These are phyloP conservation scores for western clawed frog (Xenopus tropicalis) DNA, from an alignment of 2,113 vertebrate genomes.

Conservation along the genomic window DNA sequence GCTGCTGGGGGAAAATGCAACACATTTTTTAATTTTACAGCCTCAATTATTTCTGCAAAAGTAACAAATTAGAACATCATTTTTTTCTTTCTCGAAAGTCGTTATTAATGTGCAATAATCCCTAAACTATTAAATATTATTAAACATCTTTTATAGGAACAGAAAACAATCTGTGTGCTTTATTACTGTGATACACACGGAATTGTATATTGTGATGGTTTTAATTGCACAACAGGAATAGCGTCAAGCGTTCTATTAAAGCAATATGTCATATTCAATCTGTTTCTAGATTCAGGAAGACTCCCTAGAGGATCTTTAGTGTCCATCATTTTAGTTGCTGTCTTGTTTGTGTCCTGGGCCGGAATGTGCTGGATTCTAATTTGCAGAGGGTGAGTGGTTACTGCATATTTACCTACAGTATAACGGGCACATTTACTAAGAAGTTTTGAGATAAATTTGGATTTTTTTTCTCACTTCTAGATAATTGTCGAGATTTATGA, in stretches of 20 bases:
- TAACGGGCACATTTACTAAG: no score
- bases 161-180: constrained; percentile 14
- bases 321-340: constrained; percentile 48
- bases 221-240: not conserved
- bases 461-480: no score
- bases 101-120: constrained; percentile 13
- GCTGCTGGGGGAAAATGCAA: constrained; percentile 15
- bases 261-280: not conserved
- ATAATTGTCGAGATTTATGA: no score
- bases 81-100: not conserved
- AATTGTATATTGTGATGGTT: not conserved
- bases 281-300: constrained; percentile 49
- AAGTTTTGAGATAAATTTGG: no score
- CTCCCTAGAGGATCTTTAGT: constrained; percentile 46
- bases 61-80: constrained; percentile 2
- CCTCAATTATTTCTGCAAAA: constrained; percentile 6
- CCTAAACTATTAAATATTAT: constrained; percentile 14
- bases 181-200: constrained; percentile 16
- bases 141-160: not conserved
- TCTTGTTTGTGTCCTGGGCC: constrained; percentile 33
- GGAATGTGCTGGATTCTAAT: constrained; percentile 45
- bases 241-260: not conserved
- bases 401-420: not conserved
- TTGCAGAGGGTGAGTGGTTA: constrained; percentile 47
- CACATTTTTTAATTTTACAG: constrained; percentile 22